Conservation (phyloP, 2,888 invertebrate species). For the Eupithecia pulchellata region DNA sequence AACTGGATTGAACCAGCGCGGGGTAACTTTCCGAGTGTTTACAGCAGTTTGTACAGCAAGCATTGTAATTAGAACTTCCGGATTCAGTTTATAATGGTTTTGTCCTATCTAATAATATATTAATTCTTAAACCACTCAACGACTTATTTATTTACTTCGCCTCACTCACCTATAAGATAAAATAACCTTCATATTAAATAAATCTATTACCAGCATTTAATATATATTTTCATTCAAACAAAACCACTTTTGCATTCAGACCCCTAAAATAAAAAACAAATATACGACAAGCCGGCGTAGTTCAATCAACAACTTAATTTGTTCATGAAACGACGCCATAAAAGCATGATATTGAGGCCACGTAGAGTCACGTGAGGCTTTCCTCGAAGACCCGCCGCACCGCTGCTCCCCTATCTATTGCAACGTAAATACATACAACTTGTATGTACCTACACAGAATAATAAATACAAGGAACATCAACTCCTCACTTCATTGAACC, state of each 20-base stretch:
- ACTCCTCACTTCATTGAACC: neutral
- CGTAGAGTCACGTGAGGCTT: constrained; percentile 78
- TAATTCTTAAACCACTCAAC: neutral
- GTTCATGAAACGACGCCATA: constrained; percentile 44
- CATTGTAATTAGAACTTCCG: neutral
- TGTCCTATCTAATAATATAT: neutral
- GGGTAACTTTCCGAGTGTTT: neutral
- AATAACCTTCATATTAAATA: neutral
- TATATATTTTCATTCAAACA: neutral
- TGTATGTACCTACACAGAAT: constrained; percentile 16
- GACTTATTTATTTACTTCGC: neutral
- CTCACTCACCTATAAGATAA: neutral
- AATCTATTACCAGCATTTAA: neutral
- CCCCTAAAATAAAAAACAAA: constrained; percentile 2
- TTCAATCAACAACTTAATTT: constrained; percentile 65
- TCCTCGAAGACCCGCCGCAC: constrained; percentile 65
- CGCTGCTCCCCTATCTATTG: constrained; percentile 80
- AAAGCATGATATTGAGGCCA: constrained; percentile 55
- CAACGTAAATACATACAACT: constrained; percentile 53
- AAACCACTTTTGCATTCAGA: neutral
- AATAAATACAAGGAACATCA: neutral
- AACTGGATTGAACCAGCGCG: constrained; percentile 4
- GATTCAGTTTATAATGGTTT: neutral
- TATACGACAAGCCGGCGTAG: constrained; percentile 31
- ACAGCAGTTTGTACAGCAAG: neutral